Percentiles rank a stretch among this genome's conserved stretches.
Evolutionary conservation across 2,888 invertebrate genomes (phyloP).

Genomic region (Rotaria magnacalcarata): DNA sequence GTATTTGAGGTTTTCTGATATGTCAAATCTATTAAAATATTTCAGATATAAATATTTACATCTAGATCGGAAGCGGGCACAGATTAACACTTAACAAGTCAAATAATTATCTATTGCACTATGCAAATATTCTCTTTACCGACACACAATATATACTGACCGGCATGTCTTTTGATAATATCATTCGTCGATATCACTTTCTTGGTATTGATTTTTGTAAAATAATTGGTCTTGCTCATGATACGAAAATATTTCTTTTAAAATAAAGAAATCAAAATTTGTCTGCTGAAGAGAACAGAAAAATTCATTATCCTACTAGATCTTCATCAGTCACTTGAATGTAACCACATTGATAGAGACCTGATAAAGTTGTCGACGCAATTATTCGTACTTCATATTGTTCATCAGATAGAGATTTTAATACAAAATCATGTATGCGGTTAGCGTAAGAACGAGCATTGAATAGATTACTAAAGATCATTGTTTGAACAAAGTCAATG

Average conservation of each 20-base stretch:
- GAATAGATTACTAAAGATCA: neutral
- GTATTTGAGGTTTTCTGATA: too few species aligned
- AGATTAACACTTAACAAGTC: too few species aligned
- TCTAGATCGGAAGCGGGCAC: too few species aligned
- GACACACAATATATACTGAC: neutral
- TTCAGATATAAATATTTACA: too few species aligned
- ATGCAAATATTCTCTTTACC: too few species aligned
- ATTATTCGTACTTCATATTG: neutral
- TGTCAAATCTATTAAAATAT: too few species aligned
- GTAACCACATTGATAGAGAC: slow-evolving; percentile 1
- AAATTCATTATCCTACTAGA: neutral
- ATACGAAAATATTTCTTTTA: neutral
- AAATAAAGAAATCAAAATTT: too few species aligned
- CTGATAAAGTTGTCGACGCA: neutral
- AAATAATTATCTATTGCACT: too few species aligned
- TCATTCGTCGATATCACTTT: neutral
- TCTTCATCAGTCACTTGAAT: neutral
- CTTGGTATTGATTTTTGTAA: neutral
- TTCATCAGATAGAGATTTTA: neutral
- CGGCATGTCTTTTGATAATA: neutral
- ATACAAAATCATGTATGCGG: neutral
- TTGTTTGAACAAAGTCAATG: neutral
- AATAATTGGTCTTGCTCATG: neutral
- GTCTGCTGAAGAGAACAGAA: too few species aligned
- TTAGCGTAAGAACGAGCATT: neutral